Evolutionary conservation across 2,888 invertebrate genomes (phyloP).

Genomic region (Furcula furcula): DNA sequence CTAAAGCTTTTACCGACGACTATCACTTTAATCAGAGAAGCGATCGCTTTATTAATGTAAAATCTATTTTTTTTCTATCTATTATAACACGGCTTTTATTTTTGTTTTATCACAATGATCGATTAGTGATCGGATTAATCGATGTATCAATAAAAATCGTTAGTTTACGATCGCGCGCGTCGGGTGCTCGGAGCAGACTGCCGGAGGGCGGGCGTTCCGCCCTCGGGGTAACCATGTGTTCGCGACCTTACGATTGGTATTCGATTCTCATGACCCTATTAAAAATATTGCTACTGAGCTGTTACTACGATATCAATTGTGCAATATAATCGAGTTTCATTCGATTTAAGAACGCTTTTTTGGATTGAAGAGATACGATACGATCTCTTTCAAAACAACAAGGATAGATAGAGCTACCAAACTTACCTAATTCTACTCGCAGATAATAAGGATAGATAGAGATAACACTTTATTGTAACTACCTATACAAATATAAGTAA

Average conservation of each 20-base stretch:
- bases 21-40: constrained; percentile 26
- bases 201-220: constrained; percentile 72
- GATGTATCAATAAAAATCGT: constrained; percentile 29
- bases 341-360: too few relatives aligned
- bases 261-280: constrained; percentile 35
- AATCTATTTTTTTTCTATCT: too few relatives aligned
- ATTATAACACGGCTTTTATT: constrained; percentile 15
- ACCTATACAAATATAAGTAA: too few relatives aligned
- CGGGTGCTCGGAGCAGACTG: constrained; percentile 66
- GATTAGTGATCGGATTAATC: constrained; percentile 22
- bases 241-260: constrained; percentile 38
- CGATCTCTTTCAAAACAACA: too few relatives aligned
- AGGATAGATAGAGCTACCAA: too few relatives aligned
- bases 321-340: constrained; percentile 12
- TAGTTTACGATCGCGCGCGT: constrained; percentile 51
- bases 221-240: constrained; percentile 59
- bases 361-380: too few relatives aligned
- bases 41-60: constrained; percentile 19
- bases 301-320: constrained; percentile 23
- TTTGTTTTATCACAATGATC: constrained; percentile 26
- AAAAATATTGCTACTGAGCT: constrained; percentile 11
- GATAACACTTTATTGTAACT: too few relatives aligned
- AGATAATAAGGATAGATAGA: too few relatives aligned
- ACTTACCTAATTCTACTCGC: too few relatives aligned
- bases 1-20: constrained; percentile 19